Conservation (phyloP, 64 coral and sea anemone genomes). For the Stichodactyla helianthus region DNA sequence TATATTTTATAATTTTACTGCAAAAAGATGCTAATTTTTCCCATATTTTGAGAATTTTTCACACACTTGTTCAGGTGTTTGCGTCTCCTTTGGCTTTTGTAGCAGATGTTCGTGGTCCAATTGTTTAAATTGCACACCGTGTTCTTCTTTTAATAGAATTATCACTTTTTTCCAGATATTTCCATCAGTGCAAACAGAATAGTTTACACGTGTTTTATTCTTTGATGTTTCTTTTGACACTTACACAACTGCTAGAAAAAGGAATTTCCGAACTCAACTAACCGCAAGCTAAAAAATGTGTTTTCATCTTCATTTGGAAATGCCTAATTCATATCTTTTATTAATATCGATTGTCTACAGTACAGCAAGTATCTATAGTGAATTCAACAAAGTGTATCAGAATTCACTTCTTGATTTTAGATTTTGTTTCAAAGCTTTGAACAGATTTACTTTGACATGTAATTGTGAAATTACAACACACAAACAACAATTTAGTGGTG, state of each 20-base stretch:
- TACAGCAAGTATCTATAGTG: background rate
- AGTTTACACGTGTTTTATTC: background rate
- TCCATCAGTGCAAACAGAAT: background rate
- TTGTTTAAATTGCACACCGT: conserved; percentile 3
- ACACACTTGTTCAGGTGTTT: background rate
- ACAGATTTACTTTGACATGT: no score
- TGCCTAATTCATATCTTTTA: background rate
- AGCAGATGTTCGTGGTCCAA: conserved; percentile 4
- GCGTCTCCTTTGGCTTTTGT: background rate
- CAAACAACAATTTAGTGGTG: no score
- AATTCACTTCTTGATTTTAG: background rate
- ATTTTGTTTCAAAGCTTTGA: background rate
- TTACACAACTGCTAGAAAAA: background rate
- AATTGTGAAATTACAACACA: no score
- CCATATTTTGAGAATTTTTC: no score
- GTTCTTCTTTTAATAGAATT: background rate
- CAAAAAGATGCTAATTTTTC: no score
- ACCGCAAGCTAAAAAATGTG: background rate
- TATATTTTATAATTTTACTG: no score
- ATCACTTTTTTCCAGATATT: background rate
- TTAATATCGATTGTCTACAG: background rate
- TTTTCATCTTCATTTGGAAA: background rate
- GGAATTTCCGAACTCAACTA: background rate
- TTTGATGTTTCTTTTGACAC: background rate
- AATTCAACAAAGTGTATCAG: background rate